phyloP scores from a whole-genome alignment of 2,113 vertebrate genomes.

The Peucedramus taeniatus region DNA sequence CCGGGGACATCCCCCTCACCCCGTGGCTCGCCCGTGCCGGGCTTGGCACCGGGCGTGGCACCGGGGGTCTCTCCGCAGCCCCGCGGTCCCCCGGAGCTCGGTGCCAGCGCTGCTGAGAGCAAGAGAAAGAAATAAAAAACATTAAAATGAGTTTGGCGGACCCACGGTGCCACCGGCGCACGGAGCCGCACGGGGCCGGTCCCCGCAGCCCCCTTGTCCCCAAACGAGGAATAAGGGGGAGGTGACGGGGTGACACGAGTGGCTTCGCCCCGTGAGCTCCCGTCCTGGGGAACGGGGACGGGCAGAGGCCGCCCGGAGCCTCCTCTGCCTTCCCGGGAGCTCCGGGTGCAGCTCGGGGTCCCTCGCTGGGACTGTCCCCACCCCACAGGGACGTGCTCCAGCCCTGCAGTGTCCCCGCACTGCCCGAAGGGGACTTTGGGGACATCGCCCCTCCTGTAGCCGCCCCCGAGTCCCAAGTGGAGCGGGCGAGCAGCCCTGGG shows the following conservation, averaged over 20 bases:
- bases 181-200: not conserved
- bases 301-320: not conserved
- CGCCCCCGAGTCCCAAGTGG: accelerated
- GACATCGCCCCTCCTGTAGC: not conserved
- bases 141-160: too few relatives aligned
- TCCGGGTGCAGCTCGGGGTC: not conserved
- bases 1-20: too few relatives aligned
- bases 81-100: too few relatives aligned
- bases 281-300: not conserved
- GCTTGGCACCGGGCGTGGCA: too few relatives aligned
- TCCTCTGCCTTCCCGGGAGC: too few relatives aligned
- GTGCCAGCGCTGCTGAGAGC: too few relatives aligned
- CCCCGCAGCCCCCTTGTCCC: not conserved
- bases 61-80: too few relatives aligned
- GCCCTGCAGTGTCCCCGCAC: accelerated
- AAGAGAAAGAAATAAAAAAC: too few relatives aligned
- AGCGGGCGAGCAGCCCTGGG: accelerated
- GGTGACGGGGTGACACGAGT: not conserved
- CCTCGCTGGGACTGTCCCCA: not conserved
- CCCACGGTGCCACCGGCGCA: not conserved
- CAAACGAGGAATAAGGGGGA: not conserved
- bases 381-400: not conserved
- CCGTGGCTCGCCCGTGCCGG: too few relatives aligned
- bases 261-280: not conserved
- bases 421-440: not conserved